Evolutionary conservation across 1,140 invertebrate species (phyloP).

Genomic region (Paracyclopina nana): DNA sequence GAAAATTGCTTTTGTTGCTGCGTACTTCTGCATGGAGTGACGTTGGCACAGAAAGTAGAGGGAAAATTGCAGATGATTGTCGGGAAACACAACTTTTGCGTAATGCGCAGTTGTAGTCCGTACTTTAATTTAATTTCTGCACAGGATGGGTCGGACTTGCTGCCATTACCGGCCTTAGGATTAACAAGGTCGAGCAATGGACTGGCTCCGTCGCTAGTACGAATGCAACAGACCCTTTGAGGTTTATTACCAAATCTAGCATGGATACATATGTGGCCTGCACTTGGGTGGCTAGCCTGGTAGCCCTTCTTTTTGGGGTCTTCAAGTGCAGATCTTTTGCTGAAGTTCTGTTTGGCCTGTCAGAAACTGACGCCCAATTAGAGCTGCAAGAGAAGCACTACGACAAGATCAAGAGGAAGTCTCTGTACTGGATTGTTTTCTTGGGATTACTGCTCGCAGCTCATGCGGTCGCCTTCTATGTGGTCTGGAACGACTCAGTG

Average conservation of each 20-base stretch:
- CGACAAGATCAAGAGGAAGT: slow-evolving; percentile 9
- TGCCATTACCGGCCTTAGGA: not conserved
- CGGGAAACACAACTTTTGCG: too few relatives aligned
- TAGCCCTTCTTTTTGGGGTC: slow-evolving; percentile 6
- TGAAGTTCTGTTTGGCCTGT: not conserved
- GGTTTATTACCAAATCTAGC: not conserved
- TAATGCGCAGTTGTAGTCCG: too few relatives aligned
- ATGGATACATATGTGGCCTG: not conserved
- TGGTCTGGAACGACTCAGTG: not conserved
- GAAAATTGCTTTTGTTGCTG: too few relatives aligned
- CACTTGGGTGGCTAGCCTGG: not conserved
- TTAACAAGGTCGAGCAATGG: not conserved
- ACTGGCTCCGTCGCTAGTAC: not conserved
- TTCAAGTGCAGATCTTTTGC: slow-evolving; percentile 9
- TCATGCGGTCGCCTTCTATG: slow-evolving; percentile 3
- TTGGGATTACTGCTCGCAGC: not conserved
- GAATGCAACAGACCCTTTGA: not conserved
- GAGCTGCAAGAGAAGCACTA: slow-evolving; percentile 14
- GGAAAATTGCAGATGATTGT: too few relatives aligned
- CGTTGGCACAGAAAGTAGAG: too few relatives aligned
- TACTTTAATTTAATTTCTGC: not conserved
- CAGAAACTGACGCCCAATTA: slow-evolving; percentile 7
- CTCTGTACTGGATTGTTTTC: slow-evolving; percentile 8
- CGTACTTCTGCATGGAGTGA: too few relatives aligned
- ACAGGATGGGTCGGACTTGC: not conserved